These are phyloP conservation scores for Typhlichthys eigenmanni DNA, from an alignment of 2,797 vertebrate genomes.

Conservation along the genomic window DNA sequence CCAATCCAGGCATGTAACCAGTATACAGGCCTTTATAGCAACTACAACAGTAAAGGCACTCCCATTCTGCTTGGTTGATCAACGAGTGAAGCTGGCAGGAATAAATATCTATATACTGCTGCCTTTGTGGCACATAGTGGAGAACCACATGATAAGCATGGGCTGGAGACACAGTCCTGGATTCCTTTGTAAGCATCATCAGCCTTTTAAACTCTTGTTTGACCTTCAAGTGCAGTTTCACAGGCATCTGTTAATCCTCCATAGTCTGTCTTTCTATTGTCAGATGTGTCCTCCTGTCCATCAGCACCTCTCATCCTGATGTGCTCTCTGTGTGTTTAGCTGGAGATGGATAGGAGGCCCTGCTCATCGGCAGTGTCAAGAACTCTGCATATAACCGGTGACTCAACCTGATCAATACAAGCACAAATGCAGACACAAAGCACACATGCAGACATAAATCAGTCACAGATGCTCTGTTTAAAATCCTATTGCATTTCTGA, in stretches of 20 bases:
- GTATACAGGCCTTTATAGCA: no score
- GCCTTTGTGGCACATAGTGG: no score
- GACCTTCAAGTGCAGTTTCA: slow-evolving; percentile 38
- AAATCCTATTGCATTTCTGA: background rate
- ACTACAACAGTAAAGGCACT: no score
- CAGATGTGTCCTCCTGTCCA: slow-evolving; percentile 13
- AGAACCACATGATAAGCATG: background rate
- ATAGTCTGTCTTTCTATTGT: slow-evolving; percentile 15
- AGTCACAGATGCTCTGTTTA: background rate
- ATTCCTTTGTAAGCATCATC: slow-evolving; percentile 33
- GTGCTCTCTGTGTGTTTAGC: slow-evolving; percentile 62
- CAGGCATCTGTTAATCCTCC: slow-evolving; percentile 26
- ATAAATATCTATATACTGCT: no score
- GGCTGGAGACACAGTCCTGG: slow-evolving; percentile 6
- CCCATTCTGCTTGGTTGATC: no score
- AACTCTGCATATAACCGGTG: slow-evolving; percentile 96
- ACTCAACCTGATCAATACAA: slow-evolving; percentile 84
- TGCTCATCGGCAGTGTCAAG: slow-evolving; percentile 95
- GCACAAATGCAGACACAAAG: background rate
- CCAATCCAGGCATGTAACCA: no score
- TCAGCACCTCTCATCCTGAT: slow-evolving; percentile 23
- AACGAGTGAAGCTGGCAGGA: no score
- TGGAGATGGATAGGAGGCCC: slow-evolving; percentile 90
- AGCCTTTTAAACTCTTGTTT: slow-evolving; percentile 23
- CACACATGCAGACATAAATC: background rate